Percentiles rank a stretch among this genome's conserved stretches.
These are phyloP conservation scores for Oopsacas minuta DNA, from an alignment of 37 sponge, comb jelly and placozoan genomes.

Conservation along the genomic window DNA sequence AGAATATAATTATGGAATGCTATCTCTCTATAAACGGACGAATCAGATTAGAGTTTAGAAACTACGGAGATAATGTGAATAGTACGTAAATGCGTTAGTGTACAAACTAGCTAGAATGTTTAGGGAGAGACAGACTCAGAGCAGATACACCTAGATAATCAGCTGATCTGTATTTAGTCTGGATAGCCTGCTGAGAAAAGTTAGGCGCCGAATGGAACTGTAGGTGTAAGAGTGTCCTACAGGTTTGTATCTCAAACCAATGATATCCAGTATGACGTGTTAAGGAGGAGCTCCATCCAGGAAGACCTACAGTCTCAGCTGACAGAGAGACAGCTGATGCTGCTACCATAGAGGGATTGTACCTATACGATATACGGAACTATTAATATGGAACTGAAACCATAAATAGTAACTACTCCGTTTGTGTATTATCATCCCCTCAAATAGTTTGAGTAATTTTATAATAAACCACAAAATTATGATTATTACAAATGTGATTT, in stretches of 20 bases:
- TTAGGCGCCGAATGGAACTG: slow-evolving; percentile 34
- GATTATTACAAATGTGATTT: too few species aligned
- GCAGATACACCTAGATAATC: neutral
- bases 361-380: too few species aligned
- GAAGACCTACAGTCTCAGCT: slow-evolving; percentile 39
- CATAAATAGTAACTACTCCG: too few species aligned
- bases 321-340: slow-evolving; percentile 63
- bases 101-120: neutral
- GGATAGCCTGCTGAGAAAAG: slow-evolving; percentile 60
- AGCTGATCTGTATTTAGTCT: slow-evolving; percentile 38
- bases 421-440: too few species aligned
- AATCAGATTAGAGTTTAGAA: neutral
- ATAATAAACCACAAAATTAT: too few species aligned
- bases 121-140: neutral
- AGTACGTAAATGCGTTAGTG: slow-evolving; percentile 1
- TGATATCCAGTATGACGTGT: slow-evolving; percentile 46
- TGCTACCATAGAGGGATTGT: slow-evolving; percentile 54
- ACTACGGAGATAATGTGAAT: neutral
- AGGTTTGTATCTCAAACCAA: slow-evolving; percentile 42
- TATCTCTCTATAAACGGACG: too few species aligned
- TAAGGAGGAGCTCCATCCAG: slow-evolving; percentile 48
- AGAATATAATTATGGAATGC: neutral
- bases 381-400: too few species aligned
- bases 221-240: slow-evolving; percentile 46
- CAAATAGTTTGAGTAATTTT: too few species aligned